Evolutionary conservation across 2,113 vertebrate genomes (phyloP), one percentile per base, ranked within the genome.

Genomic region (Urocitellus parryii): DNA sequence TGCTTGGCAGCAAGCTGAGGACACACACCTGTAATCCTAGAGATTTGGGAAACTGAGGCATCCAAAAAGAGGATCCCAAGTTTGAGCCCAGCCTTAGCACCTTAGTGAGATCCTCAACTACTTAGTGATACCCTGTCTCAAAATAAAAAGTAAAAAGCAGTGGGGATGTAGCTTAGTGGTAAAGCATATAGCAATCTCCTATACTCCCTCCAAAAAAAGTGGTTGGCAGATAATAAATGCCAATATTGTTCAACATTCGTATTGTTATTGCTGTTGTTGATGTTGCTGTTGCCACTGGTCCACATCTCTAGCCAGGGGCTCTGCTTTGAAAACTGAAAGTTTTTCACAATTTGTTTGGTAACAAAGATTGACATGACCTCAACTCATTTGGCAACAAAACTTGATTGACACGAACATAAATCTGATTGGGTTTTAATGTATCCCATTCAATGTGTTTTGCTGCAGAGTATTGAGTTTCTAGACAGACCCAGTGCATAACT

Each of bases 331-430:
- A 86, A 58, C 25, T 39, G 22, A 12, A 87, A 90, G 73, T 29
- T 93, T 91, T 84, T 91, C 24, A 5, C 72, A 82, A 93, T 61
- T 85, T 76, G 73, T 58, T 88, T 68, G 87, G 42, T 16, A n/a
- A 45, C 9, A 87, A 88, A 77, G 85, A 0, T 22, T 88, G 24
- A 72, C 68, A 61, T 53, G 74, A 70, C 68, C 56, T 82, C 77
- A 90, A 90, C 10, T 81, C 90, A 42, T 67, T 58, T 80, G 82
- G 37, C 76, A 94, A 87, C 39, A 48, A 90, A 85, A 53, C 34
- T 45, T 83, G 16, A 89, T 34, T 45, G 42, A 67, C 20, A 58
- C 37, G 42, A 87, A 84, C 65, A 86, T 9, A 70, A 88, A 95
- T 39, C n/a, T 92, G 37, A 17, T n/a, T 56, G 48, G 29, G n/a